These are phyloP conservation scores for Gymnobelideus leadbeateri DNA, from an alignment of 2,113 vertebrate species.

Conservation along the genomic window DNA sequence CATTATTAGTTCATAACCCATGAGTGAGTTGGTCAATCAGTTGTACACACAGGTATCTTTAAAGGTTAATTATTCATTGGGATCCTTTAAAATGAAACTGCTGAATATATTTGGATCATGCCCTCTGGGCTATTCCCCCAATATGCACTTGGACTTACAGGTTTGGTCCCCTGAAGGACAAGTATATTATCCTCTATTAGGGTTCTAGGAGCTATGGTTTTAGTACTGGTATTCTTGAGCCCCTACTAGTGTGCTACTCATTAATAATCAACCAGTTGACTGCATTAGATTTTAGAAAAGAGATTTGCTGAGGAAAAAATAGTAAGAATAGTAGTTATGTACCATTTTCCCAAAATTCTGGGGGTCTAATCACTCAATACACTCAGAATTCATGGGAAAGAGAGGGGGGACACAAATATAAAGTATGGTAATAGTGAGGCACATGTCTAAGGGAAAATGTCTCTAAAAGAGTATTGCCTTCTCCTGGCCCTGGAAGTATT, in stretches of 20 bases:
- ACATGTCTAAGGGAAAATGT: not conserved
- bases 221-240: not conserved
- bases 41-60: not conserved
- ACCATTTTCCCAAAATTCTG: not conserved
- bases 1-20: not conserved
- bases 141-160: not conserved
- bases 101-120: not conserved
- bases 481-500: not conserved
- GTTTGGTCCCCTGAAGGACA: not conserved
- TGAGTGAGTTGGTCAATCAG: not conserved
- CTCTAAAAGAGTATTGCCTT: not conserved
- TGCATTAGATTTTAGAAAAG: not conserved
- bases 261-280: not conserved
- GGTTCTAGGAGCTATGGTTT: not conserved
- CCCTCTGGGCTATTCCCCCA: not conserved
- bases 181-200: not conserved
- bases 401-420: not conserved
- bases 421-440: not conserved
- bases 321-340: not conserved
- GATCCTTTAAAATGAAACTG: slow-evolving; percentile 15
- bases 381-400: not conserved
- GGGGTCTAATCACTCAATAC: not conserved
- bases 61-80: slow-evolving; percentile 1
- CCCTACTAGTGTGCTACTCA: not conserved
- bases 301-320: not conserved